Base-by-base conservation (phyloP, 30 jellyfish, hydroid and myxozoan genomes). In the Turritopsis rubra region DNA sequence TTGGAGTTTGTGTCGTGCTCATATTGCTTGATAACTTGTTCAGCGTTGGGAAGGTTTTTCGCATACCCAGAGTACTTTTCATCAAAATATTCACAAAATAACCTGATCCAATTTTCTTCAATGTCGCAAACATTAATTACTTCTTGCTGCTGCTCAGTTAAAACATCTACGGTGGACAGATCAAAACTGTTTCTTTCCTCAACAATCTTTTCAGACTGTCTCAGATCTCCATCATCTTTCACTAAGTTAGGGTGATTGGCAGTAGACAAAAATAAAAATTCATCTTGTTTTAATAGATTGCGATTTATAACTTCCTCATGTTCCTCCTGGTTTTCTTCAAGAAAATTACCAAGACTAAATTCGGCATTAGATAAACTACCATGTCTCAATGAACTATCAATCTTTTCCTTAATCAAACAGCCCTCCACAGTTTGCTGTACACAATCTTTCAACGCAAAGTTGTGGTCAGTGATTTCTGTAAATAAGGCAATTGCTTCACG, bases 1-100 rank as follows among this genome's bases (percentile, higher is more conserved):
- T 68, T 68, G 9, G 77, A 68, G 19, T 68, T 27, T 68, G 77
- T 68, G 30, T 68, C 77, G 19, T 23, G 30, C 77, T 23, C 77
- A 22, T 68, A 68, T 68, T 68, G 31, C 19, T 68, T 27, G 19
- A 68, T 27, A 9, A 68, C 9, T 19, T 68, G 31, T 68, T 68
- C 77, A 68, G 77, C 77, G 9, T 8, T 68, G 16, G 9, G 16
- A 9, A 68, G 30, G 30, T 68, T 27, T 68, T 68, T 68, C 9
- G 30, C 77, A 68, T 68, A 68, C 8, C 77, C 77, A 7, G 28
- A n/a, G 30, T 68, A 68, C 13, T 41, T 41, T 8, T 68, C 30
- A 68, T 68, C 8, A 22, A 68, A 68, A n/a, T 9, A 8, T 68
- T 68, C 77, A 19, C 16, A 68, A 68, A 68, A 68, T 27, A 68